Evolutionary conservation across 2,797 vertebrate species (phyloP).

Genomic region (Aphelocoma californica): DNA sequence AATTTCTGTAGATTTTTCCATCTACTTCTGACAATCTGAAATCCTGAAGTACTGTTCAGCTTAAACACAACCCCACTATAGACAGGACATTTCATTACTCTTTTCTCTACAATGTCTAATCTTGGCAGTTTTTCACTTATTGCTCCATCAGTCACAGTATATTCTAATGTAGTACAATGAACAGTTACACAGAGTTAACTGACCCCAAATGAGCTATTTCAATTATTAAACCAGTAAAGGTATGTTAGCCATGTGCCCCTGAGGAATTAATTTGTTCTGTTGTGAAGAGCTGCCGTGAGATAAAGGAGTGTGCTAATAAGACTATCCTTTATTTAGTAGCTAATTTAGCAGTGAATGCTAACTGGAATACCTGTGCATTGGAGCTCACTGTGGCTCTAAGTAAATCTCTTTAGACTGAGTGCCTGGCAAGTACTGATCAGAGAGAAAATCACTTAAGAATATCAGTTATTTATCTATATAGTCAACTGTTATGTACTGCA

Average conservation of each 20-base stretch:
- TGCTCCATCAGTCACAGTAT: background rate
- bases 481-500: background rate
- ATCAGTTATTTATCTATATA: background rate
- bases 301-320: background rate
- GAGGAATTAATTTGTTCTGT: conserved; percentile 5
- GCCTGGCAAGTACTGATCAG: background rate
- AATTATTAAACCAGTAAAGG: background rate
- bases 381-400: background rate
- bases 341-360: conserved; percentile 7
- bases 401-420: background rate
- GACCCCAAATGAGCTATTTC: background rate
- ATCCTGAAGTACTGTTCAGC: background rate
- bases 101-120: background rate
- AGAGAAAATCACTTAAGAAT: background rate
- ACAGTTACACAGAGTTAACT: background rate
- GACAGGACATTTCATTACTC: background rate
- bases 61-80: background rate
- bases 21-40: background rate
- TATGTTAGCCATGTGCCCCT: background rate
- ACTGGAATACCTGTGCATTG: background rate
- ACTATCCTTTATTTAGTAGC: background rate
- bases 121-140: background rate
- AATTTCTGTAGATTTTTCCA: background rate
- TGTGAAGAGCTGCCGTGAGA: background rate
- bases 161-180: background rate